Evolutionary conservation across 2,888 invertebrate species (phyloP), one percentile per base, ranked within the genome.

Genomic region (Steinernema scapterisci): DNA sequence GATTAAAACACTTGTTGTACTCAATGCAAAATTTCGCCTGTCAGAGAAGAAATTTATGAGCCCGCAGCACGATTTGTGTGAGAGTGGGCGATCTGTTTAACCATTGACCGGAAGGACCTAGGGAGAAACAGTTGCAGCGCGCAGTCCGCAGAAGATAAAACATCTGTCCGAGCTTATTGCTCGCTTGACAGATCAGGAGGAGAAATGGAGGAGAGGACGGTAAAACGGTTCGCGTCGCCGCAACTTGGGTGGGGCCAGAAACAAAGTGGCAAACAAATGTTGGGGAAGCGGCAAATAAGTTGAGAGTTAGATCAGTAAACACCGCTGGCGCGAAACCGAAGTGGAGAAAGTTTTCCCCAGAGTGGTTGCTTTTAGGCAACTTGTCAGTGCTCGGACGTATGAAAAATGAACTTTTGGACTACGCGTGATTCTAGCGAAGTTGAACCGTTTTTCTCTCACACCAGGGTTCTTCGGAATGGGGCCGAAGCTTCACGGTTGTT

Each of bases 31-130:
- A 25, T 63, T 63, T 63, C 63, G 63, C 63, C 27, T 31, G 63
- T 5, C 63, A 7, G 38, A 13, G 16, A 31, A n/a, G 27, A 63
- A 63, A 63, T 63, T 63, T 63, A 63, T 63, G 27, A 31, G 63
- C 31, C 63, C 63, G 16, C 63, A 63, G 63, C 63, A 63, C 63
- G 63, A 63, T 63, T 63, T 63, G 63, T 63, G 63, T 63, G 63
- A 25, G 63, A 63, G 16, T 5, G n/a, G 31, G 63, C 63, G 63
- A 63, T 63, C 63, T 31, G 63, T 63, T 63, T 27, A 31, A 31
- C 31, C 63, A 63, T 21, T 63, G 63, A 63, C 63, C 63, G 63
- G 63, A 63, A 63, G 63, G 19, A 63, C 27, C 48, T 48, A 7
- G 16, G 31, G 21, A 31, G 63, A 25, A 27, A 63, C 63, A 63